Base-by-base conservation (phyloP, 92 coral and sea anemone species). In the Palythoa grandis region DNA sequence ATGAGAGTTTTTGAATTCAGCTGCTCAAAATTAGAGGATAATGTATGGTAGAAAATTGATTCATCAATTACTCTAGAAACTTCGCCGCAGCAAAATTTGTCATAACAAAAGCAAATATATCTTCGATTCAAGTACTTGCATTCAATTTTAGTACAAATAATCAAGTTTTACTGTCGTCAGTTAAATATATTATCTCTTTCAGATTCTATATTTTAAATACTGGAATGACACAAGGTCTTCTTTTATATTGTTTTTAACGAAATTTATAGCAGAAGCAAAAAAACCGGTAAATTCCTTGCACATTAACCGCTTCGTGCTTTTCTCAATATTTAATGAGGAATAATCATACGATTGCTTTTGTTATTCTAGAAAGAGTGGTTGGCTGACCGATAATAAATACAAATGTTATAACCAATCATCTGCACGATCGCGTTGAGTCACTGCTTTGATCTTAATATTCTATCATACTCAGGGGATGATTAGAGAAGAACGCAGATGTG, bases 291-390 rank as follows among this genome's bases (percentile, higher is more conserved):
- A 69, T 69, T 69, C 74, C 15, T 24, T 7, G 17, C 74, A 12
- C 17, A 6, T 29, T 69, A 19, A 48, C 20, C 22, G 40, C 53
- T 63, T 56, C 69, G 69, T 16, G 68, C 69, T 24, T 24, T 47
- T 19, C 23, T 80, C 22, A 80, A 80, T 80, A 80, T 80, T 80
- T 80, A 47, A 80, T 80, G 74, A 80, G 57, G 50, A 80, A 24
- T 73, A 68, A 80, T 47, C 15, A 65, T 20, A 61, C 63, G 17
- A 78, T 4, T 1, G 38, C 56, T 23, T 70, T 80, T 43, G 85
- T 80, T 80, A 23, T 80, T 80, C 57, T 24, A 80, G 58, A 80
- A 80, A 53, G 22, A 39, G 19, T 19, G 74, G 84, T 79, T 79
- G 84, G 74, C 15, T 80, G 74, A 47, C 39, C 58, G 37, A 80